Evolutionary conservation across 2,888 invertebrate genomes (phyloP).

Genomic region (Caenorhabditis imperialis): DNA sequence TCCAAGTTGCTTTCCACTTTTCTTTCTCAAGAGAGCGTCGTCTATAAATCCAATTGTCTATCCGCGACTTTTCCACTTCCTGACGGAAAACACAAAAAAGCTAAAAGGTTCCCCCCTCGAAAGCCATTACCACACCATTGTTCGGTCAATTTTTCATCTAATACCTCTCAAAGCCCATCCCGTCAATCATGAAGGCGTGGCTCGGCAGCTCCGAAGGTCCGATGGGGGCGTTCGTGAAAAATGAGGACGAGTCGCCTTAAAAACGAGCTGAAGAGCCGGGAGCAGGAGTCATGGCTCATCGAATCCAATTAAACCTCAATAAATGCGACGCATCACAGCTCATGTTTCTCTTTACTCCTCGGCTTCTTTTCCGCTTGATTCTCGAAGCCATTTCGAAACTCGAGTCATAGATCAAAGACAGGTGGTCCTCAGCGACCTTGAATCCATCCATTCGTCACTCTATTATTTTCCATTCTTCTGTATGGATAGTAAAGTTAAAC

Average conservation of each 20-base stretch:
- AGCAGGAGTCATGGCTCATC: conserved; percentile 31
- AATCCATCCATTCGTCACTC: no score
- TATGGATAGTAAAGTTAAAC: no score
- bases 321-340: conserved; percentile 41
- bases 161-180: conserved; percentile 27
- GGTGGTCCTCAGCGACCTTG: no score
- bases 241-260: not conserved
- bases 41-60: conserved; percentile 25
- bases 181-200: conserved; percentile 36
- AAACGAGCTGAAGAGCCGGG: not conserved
- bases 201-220: not conserved
- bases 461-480: conserved; percentile 4
- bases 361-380: no score
- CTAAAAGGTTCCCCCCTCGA: conserved; percentile 11
- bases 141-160: no score
- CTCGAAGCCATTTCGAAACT: no score
- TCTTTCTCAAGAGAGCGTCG: conserved; percentile 31
- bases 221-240: not conserved
- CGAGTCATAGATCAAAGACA: no score
- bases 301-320: conserved; percentile 51
- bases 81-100: not conserved
- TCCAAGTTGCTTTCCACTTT: conserved; percentile 2
- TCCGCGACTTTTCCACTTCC: no score
- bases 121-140: not conserved
- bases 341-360: conserved; percentile 12